phyloP scores from a whole-genome alignment of 2,888 invertebrate species.

The Drosophila atripex region DNA sequence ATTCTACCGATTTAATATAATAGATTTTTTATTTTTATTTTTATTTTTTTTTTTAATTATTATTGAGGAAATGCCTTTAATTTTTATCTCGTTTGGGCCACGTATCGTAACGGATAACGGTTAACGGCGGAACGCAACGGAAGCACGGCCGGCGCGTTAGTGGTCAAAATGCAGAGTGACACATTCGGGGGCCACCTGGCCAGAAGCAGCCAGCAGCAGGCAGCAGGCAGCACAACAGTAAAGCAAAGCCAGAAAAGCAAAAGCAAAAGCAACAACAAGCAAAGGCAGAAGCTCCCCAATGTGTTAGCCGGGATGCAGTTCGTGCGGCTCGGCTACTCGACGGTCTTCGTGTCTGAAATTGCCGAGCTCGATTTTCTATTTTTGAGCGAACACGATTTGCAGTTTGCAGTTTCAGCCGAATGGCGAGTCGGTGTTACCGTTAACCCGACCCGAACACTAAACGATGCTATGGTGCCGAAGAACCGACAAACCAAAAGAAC shows the following conservation, averaged over 20 bases:
- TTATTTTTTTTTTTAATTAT: neutral
- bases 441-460: conserved; percentile 2
- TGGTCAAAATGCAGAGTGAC: conserved; percentile 83
- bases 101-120: conserved; percentile 14
- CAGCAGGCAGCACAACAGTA: neutral
- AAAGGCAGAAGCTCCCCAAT: neutral
- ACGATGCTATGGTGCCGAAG: neutral
- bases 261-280: neutral
- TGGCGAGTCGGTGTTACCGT: neutral
- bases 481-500: neutral
- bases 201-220: neutral
- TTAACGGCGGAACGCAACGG: conserved; percentile 66
- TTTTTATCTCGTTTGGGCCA: neutral
- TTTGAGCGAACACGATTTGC: conserved; percentile 42
- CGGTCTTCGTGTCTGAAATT: neutral
- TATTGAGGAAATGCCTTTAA: neutral
- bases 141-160: conserved; percentile 83
- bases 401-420: conserved; percentile 28
- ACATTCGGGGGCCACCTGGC: conserved; percentile 63
- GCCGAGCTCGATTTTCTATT: conserved; percentile 11
- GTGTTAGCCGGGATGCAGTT: conserved; percentile 19
- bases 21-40: neutral
- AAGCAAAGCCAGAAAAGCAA: neutral
- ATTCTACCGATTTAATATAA: neutral
- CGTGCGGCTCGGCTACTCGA: conserved; percentile 31